phyloP scores from a whole-genome alignment of 2,113 vertebrate species.

The Archocentrus centrarchus region DNA sequence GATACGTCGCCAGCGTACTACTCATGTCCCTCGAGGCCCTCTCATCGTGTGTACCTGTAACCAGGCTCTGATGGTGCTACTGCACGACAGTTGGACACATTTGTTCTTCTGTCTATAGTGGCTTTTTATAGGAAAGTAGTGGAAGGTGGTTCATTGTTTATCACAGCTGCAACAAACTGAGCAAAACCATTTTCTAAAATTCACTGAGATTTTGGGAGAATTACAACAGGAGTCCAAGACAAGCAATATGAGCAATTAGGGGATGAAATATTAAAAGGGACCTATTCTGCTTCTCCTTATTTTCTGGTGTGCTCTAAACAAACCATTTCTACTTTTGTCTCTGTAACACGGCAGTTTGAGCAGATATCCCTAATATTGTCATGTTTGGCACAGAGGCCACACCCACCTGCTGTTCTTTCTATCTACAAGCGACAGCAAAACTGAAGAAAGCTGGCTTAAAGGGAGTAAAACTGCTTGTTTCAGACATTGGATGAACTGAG shows the following conservation, averaged over 20 bases:
- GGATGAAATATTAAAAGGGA: neutral
- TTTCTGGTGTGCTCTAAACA: too few relatives aligned
- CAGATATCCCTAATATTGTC: neutral
- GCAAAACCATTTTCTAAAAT: too few relatives aligned
- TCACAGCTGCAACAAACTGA: neutral
- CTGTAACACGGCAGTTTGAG: neutral
- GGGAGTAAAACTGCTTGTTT: neutral
- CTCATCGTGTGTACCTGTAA: slow-evolving; percentile 44
- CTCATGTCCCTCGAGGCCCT: neutral
- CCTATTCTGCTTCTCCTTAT: too few relatives aligned
- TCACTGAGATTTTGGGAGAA: neutral
- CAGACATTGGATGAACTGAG: too few relatives aligned
- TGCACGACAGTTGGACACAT: neutral
- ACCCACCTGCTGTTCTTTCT: neutral
- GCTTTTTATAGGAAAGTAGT: neutral
- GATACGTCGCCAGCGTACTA: slow-evolving; percentile 30
- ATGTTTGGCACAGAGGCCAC: neutral
- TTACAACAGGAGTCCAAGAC: neutral
- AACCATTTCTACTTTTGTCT: too few relatives aligned
- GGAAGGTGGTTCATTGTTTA: neutral
- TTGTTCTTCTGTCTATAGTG: neutral
- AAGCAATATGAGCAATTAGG: neutral
- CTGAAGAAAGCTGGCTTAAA: neutral
- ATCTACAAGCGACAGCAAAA: neutral
- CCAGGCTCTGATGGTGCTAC: slow-evolving; percentile 4